A percentile compares a stretch with the other conserved stretches of the same genome.
These are phyloP conservation scores for Heliconius cydno DNA, from an alignment of 2,888 invertebrate species.

Conservation along the genomic window DNA sequence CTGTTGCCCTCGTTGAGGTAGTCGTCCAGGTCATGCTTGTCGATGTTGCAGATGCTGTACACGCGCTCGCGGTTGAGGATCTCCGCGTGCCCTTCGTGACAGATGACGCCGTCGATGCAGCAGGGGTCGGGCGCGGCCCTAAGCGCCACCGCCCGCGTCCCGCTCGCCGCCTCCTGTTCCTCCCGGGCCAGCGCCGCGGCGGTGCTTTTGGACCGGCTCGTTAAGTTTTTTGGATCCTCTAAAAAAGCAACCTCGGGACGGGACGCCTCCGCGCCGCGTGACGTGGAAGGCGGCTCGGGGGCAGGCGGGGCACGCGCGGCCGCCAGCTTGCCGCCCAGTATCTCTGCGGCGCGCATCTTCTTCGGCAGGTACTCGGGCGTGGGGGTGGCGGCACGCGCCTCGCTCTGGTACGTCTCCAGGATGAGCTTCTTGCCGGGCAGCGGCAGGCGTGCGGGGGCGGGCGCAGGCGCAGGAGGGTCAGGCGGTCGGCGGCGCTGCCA, in stretches of 20 bases:
- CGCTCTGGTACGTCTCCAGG: constrained; percentile 78
- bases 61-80: constrained; percentile 87
- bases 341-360: constrained; percentile 81
- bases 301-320: constrained; percentile 53
- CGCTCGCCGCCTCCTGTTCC: constrained; percentile 81
- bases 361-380: constrained; percentile 77
- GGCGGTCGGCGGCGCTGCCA: constrained; percentile 74
- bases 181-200: constrained; percentile 84
- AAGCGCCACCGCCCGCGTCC: constrained; percentile 80
- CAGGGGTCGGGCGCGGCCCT: constrained; percentile 77
- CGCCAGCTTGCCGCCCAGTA: constrained; percentile 74
- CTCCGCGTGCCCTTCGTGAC: constrained; percentile 78
- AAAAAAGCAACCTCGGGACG: constrained; percentile 77
- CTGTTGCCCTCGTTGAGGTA: constrained; percentile 89
- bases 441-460: constrained; percentile 64
- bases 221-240: constrained; percentile 83
- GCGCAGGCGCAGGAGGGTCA: constrained; percentile 64
- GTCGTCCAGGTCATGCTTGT: constrained; percentile 91
- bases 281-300: constrained; percentile 50
- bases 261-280: constrained; percentile 53
- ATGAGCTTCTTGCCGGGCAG: constrained; percentile 80
- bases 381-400: constrained; percentile 60
- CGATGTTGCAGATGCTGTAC: constrained; percentile 89
- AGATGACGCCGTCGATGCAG: constrained; percentile 79
- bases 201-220: constrained; percentile 83